These are phyloP conservation scores for Panorpa germanica DNA, from an alignment of 2,888 invertebrate genomes.

Conservation along the genomic window DNA sequence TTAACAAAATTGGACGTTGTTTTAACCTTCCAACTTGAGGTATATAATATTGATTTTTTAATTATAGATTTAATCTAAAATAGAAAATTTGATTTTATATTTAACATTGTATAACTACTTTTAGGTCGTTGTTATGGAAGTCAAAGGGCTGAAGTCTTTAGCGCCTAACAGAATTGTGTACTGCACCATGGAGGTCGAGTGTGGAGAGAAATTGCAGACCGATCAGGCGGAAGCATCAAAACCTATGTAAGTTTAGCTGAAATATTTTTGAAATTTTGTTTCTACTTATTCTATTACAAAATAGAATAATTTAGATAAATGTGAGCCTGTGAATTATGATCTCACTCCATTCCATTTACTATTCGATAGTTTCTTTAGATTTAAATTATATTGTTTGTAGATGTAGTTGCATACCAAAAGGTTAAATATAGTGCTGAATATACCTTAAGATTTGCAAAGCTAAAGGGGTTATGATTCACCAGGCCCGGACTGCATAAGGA, in stretches of 20 bases:
- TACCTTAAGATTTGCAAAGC: too few species aligned
- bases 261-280: too few species aligned
- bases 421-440: too few species aligned
- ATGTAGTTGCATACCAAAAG: too few species aligned
- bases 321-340: too few species aligned
- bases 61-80: not conserved
- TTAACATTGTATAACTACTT: constrained; percentile 21
- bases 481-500: too few species aligned
- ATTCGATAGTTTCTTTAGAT: too few species aligned
- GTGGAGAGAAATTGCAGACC: constrained; percentile 95
- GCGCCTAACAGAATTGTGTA: constrained; percentile 96
- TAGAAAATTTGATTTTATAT: not conserved
- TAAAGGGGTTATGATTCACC: too few species aligned
- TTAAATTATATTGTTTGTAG: too few species aligned
- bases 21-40: constrained; percentile 90
- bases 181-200: constrained; percentile 99
- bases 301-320: too few species aligned
- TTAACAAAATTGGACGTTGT: constrained; percentile 97
- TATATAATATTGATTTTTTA: constrained; percentile 23
- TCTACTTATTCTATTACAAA: too few species aligned
- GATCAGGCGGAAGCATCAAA: constrained; percentile 99
- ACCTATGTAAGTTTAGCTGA: constrained; percentile 83
- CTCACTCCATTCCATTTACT: too few species aligned
- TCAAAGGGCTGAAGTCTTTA: constrained; percentile 91
- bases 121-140: constrained; percentile 97